phyloP scores from a whole-genome alignment of 2,113 vertebrate genomes.

The Tauraco erythrolophus region DNA sequence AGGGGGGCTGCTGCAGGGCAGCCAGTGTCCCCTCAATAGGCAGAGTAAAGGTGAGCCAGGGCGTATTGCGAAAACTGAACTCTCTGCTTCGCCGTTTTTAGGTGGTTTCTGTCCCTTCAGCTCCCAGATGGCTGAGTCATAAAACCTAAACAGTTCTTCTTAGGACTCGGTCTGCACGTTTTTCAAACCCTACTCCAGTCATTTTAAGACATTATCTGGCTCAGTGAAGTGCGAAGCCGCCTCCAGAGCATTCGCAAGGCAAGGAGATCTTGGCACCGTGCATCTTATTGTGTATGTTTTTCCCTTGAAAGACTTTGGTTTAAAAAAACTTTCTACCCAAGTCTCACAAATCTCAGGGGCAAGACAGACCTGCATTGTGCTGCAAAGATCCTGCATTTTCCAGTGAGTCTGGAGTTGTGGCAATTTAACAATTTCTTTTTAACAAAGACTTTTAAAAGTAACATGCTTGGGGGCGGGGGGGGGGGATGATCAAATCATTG shows the following conservation, averaged over 20 bases:
- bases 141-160: conserved; percentile 3
- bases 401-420: not conserved
- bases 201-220: conserved; percentile 48
- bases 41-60: not conserved
- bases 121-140: conserved; percentile 41
- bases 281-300: conserved; percentile 36
- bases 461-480: not conserved
- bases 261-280: conserved; percentile 15
- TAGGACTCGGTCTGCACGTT: conserved; percentile 48
- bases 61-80: not conserved
- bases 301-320: conserved; percentile 30
- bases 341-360: not conserved
- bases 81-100: not conserved
- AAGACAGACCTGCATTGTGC: not conserved
- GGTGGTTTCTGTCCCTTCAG: not conserved
- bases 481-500: not conserved
- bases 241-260: conserved; percentile 31
- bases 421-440: not conserved
- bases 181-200: conserved; percentile 6
- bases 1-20: not conserved
- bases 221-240: conserved; percentile 6
- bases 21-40: not conserved
- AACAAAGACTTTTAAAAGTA: not conserved
- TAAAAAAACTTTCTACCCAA: not conserved
- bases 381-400: not conserved